Conservation (phyloP, 2,888 invertebrate species). For the Latrodectus elegans region DNA sequence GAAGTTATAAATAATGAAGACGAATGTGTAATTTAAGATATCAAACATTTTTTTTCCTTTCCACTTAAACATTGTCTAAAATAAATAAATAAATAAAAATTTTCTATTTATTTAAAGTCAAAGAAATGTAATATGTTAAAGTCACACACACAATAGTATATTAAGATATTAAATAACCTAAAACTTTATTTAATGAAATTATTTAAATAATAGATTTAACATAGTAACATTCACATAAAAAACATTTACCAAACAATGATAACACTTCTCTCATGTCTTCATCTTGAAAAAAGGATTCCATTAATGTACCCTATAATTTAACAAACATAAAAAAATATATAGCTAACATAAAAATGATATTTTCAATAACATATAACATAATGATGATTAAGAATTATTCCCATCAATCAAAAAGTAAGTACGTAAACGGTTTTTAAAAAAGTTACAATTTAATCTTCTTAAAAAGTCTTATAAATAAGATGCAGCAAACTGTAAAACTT, state of each 20-base stretch:
- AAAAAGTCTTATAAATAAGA: not conserved
- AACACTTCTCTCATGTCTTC: conserved; percentile 72
- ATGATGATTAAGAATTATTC: too few relatives aligned
- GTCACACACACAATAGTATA: not conserved
- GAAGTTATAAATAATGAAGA: too few relatives aligned
- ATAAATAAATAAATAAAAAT: not conserved
- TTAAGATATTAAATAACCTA: not conserved
- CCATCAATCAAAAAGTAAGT: too few relatives aligned
- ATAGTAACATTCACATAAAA: too few relatives aligned
- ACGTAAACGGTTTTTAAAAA: too few relatives aligned
- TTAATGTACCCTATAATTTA: conserved; percentile 77
- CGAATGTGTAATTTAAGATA: too few relatives aligned
- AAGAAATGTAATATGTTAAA: not conserved
- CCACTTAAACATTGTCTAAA: too few relatives aligned
- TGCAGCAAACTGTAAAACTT: not conserved
- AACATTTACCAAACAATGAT: conserved; percentile 70
- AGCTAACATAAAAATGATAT: too few relatives aligned
- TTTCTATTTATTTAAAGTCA: not conserved
- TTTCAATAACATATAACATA: too few relatives aligned
- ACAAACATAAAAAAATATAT: not conserved
- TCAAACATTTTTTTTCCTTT: too few relatives aligned
- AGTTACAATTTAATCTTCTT: not conserved
- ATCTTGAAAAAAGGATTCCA: conserved; percentile 80
- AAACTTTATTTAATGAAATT: not conserved
- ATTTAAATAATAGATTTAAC: too few relatives aligned